Evolutionary conservation across 2,888 invertebrate genomes (phyloP).

Genomic region (Caenorhabditis angaria): DNA sequence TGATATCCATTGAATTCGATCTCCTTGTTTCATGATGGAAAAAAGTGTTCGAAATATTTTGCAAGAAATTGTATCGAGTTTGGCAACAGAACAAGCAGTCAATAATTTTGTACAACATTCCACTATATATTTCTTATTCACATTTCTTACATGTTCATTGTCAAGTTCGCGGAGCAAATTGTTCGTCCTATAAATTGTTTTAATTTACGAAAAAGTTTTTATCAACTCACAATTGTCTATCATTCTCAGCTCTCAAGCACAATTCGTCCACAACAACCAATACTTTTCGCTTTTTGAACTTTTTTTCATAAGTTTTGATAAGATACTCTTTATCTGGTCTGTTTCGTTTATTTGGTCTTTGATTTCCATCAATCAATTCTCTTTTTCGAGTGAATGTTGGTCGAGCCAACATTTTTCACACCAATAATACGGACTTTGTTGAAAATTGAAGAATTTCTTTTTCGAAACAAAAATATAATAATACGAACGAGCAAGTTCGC

Average conservation of each 20-base stretch:
- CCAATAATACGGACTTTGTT: not conserved
- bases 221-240: slow-evolving; percentile 34
- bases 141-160: slow-evolving; percentile 24
- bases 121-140: slow-evolving; percentile 11
- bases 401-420: not conserved
- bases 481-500: slow-evolving; percentile 13
- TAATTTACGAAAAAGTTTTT: slow-evolving; percentile 1
- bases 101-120: slow-evolving; percentile 15
- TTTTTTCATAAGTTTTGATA: slow-evolving; percentile 2
- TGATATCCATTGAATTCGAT: not conserved
- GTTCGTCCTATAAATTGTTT: slow-evolving; percentile 14
- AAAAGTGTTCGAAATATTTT: slow-evolving; percentile 2
- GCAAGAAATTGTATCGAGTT: not conserved
- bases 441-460: not conserved
- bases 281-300: slow-evolving; percentile 16
- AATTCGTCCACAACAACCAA: slow-evolving; percentile 24
- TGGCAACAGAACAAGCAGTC: slow-evolving; percentile 18
- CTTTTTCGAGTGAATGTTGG: slow-evolving; percentile 11
- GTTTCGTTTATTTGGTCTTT: slow-evolving; percentile 13
- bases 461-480: not conserved
- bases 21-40: not conserved
- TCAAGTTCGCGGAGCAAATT: slow-evolving; percentile 30
- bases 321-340: not conserved
- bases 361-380: slow-evolving; percentile 1
- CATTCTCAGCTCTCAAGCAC: slow-evolving; percentile 19